phyloP scores from a whole-genome alignment of 2,113 vertebrate genomes.

The Laticauda laticaudata region DNA sequence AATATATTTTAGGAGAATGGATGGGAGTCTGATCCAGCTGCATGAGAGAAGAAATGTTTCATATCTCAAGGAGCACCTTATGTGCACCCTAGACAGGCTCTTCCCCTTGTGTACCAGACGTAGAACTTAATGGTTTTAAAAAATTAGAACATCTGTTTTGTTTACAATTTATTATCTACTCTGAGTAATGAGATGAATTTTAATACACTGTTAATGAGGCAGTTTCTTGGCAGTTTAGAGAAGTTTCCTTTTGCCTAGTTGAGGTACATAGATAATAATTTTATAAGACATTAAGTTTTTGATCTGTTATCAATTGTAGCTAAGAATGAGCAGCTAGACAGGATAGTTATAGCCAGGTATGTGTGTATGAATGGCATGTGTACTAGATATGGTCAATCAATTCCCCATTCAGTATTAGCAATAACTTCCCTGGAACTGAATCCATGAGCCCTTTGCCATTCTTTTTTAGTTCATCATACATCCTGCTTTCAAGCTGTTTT shows the following conservation, averaged over 20 bases:
- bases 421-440: neutral
- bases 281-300: conserved; percentile 5
- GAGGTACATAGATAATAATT: conserved; percentile 1
- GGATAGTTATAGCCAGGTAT: neutral
- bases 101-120: conserved; percentile 39
- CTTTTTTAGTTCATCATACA: neutral
- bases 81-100: conserved; percentile 57
- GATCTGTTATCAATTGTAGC: neutral
- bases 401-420: neutral
- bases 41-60: conserved; percentile 64
- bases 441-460: neutral
- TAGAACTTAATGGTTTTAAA: conserved; percentile 65
- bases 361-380: neutral
- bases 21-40: conserved; percentile 62
- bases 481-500: neutral
- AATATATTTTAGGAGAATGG: conserved; percentile 59
- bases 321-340: neutral
- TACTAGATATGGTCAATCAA: neutral
- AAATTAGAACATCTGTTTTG: conserved; percentile 67
- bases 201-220: conserved; percentile 59
- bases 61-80: conserved; percentile 65
- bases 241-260: conserved; percentile 30
- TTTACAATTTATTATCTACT: conserved; percentile 71
- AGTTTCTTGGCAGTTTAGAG: conserved; percentile 43
- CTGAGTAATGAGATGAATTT: conserved; percentile 63